Evolutionary conservation across 2,113 vertebrate species (phyloP).

Genomic region (Mus spicilegus): DNA sequence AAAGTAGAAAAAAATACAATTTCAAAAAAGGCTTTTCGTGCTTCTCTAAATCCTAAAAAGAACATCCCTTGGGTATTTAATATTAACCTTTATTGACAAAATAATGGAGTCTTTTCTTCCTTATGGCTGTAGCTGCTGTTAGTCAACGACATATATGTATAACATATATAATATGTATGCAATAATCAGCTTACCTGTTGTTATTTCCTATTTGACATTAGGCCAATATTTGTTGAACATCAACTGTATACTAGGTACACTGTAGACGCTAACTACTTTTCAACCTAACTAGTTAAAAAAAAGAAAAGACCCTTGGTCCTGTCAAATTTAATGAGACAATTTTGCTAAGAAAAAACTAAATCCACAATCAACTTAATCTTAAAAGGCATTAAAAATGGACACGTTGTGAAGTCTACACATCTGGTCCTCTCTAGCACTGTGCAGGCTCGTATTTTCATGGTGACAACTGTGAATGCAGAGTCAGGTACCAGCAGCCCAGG

Average conservation of each 20-base stretch:
- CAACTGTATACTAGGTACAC: not conserved
- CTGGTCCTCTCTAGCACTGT: not conserved
- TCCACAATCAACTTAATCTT: not conserved
- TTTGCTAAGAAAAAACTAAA: not conserved
- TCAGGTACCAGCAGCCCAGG: not conserved
- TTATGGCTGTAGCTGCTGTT: not conserved
- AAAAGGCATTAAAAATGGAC: constrained; percentile 27
- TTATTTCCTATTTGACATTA: not conserved
- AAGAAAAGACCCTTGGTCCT: not conserved
- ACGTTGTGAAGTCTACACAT: not conserved
- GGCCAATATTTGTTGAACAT: not conserved
- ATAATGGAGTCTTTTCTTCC: not conserved
- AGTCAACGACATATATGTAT: not conserved
- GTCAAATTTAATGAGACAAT: constrained; percentile 30
- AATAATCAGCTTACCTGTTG: not conserved
- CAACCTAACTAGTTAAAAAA: not conserved
- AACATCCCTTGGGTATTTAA: constrained; percentile 25
- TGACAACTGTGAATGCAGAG: not conserved
- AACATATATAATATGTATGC: not conserved
- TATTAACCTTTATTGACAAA: not conserved
- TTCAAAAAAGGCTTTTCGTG: not conserved
- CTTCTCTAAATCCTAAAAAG: not conserved
- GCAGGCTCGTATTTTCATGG: not conserved
- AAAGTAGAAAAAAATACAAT: constrained; percentile 40
- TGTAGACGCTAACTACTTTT: not conserved